Conservation (phyloP, 2,888 invertebrate genomes). For the Stegana nigrithorax region DNA sequence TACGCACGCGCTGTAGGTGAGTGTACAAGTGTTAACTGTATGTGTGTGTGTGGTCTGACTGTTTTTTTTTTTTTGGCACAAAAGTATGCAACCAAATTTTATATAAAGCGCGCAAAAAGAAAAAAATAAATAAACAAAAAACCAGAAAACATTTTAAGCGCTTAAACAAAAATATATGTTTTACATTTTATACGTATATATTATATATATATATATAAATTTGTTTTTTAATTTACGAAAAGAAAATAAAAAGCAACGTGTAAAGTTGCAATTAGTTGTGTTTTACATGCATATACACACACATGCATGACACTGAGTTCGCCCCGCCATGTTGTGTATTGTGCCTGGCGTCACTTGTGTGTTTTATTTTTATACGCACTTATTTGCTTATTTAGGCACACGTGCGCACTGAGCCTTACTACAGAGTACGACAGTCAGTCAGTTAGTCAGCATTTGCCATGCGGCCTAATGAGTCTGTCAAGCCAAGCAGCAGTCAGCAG, state of each 20-base stretch:
- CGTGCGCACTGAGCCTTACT: no score
- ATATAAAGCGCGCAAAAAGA: background rate
- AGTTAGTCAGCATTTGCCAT: no score
- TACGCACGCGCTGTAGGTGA: slow-evolving; percentile 56
- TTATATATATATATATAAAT: background rate
- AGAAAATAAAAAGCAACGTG: background rate
- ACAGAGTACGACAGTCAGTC: no score
- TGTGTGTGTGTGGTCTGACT: background rate
- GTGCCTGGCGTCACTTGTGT: background rate
- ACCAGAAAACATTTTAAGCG: no score
- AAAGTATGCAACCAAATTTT: slow-evolving; percentile 39
- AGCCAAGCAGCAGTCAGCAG: no score
- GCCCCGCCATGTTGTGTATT: slow-evolving; percentile 11
- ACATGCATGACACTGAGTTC: slow-evolving; percentile 44
- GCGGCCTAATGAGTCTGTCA: no score
- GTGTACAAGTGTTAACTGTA: slow-evolving; percentile 9
- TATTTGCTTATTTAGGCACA: slow-evolving; percentile 10
- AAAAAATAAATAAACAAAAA: no score
- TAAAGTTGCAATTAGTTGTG: slow-evolving; percentile 35
- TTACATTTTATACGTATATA: background rate
- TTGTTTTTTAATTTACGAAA: background rate
- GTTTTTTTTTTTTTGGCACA: slow-evolving; percentile 14
- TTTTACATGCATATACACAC: no score
- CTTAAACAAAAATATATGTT: background rate
- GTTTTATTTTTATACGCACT: slow-evolving; percentile 13